Evolutionary conservation across 2,888 invertebrate species (phyloP), one percentile per base, ranked within the genome.

Genomic region (Bembecia ichneumoniformis): DNA sequence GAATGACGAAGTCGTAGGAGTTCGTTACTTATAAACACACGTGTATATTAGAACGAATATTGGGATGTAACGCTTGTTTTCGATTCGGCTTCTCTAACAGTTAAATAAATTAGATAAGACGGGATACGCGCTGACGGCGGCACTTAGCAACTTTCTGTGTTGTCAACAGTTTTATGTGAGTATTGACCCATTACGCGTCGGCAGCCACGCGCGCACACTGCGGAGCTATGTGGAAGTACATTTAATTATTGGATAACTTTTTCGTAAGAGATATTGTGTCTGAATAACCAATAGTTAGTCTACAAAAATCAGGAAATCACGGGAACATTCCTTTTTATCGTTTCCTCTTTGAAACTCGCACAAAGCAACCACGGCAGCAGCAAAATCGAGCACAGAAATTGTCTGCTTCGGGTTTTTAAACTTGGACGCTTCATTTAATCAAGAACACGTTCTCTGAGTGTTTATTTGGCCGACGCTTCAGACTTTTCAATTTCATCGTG

Each of bases 31-130:
- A 40, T 40, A 40, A 40, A 11, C 16, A 44, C 44, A 44, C 17
- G 17, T 44, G 40, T 40, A n/a, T 40, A 40, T 14, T 40, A 3
- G 28, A 40, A 14, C 17, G 17, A 14, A 44, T 10, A 47, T 35
- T 35, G 16, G 46, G 57, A 57, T 58, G 58, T 16, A 57, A 54
- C 64, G 64, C 63, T 78, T 79, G 75, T 79, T 79, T 78, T 74
- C 71, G 68, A 68, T 66, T 66, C 61, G 63, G 55, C 63, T 60
- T 62, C 60, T 59, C 69, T 71, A 74, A 77, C 74, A 74, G 76
- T 77, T 74, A 78, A 77, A 77, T 80, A 80, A 78, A 80, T 77
- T 77, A 80, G 79, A 81, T 78, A 79, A 80, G 73, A 62, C 69
- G 63, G 66, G 65, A 70, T 69, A 69, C 67, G 64, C 58, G 72